Conservation (phyloP, 1,140 invertebrate genomes). For the Drosophila neocordata region DNA sequence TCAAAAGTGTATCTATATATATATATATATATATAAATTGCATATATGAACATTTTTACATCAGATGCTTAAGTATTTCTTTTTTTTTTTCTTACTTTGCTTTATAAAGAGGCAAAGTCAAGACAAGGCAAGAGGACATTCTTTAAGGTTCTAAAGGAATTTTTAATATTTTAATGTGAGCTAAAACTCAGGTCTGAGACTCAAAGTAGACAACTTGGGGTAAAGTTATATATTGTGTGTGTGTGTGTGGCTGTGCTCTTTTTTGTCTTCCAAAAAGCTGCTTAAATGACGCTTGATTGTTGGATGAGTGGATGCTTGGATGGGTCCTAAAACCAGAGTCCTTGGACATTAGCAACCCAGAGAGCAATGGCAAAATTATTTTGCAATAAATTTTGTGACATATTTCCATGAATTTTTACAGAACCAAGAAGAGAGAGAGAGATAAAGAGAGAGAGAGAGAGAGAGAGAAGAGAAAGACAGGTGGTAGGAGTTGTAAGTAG, state of each 20-base stretch:
- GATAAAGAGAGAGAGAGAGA: too few species aligned
- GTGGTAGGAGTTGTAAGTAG: slow-evolving; percentile 5
- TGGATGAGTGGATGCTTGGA: slow-evolving; percentile 19
- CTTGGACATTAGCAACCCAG: slow-evolving; percentile 44
- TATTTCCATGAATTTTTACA: slow-evolving; percentile 73
- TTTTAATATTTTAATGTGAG: slow-evolving; percentile 78
- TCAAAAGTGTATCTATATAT: slow-evolving; percentile 30
- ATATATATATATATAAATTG: not conserved
- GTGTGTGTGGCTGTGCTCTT: not conserved
- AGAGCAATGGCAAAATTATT: slow-evolving; percentile 64
- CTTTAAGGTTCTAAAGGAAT: slow-evolving; percentile 61
- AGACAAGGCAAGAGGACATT: slow-evolving; percentile 13
- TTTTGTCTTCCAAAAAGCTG: slow-evolving; percentile 23
- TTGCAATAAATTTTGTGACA: slow-evolving; percentile 82
- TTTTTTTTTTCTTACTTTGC: too few species aligned
- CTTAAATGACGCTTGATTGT: slow-evolving; percentile 38
- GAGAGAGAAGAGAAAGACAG: slow-evolving; percentile 18
- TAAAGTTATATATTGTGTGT: slow-evolving; percentile 12
- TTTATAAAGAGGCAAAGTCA: not conserved
- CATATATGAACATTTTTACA: slow-evolving; percentile 27
- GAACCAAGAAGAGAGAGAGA: slow-evolving; percentile 40
- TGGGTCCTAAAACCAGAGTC: slow-evolving; percentile 1
- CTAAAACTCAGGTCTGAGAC: not conserved
- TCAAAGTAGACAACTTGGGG: not conserved
- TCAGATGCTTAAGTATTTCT: slow-evolving; percentile 28